Conservation (phyloP, 2,797 vertebrate genomes). For the Aplochiton taeniatus region DNA sequence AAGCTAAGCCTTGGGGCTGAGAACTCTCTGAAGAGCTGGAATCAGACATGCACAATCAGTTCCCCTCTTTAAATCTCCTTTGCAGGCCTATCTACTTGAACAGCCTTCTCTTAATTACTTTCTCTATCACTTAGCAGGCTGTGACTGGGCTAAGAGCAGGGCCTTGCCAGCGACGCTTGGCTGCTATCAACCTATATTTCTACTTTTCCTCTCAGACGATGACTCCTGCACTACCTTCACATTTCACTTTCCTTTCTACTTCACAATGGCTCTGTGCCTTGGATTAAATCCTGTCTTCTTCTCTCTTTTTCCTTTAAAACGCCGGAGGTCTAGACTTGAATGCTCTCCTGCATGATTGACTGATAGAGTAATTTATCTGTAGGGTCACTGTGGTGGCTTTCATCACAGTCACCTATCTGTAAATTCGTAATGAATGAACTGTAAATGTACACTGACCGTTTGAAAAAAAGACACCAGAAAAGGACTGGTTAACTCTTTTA, state of each 20-base stretch:
- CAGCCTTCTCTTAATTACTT: constrained; percentile 81
- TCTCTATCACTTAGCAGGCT: constrained; percentile 75
- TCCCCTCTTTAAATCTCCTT: constrained; percentile 80
- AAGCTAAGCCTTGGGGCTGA: constrained; percentile 75
- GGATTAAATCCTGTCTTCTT: too few species aligned
- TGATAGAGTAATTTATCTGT: too few species aligned
- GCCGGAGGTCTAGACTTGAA: too few species aligned
- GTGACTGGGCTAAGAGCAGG: constrained; percentile 63
- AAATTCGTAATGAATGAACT: too few species aligned
- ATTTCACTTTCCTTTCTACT: background rate
- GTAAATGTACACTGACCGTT: too few species aligned
- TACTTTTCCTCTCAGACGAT: constrained; percentile 61
- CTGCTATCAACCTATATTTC: constrained; percentile 63
- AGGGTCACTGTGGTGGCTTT: too few species aligned
- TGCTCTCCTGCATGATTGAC: too few species aligned
- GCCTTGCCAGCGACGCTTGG: constrained; percentile 71
- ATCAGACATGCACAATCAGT: constrained; percentile 82
- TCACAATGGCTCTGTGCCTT: too few species aligned
- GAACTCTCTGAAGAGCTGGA: constrained; percentile 76
- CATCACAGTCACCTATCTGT: too few species aligned
- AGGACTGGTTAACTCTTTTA: too few species aligned
- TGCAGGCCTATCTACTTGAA: constrained; percentile 79
- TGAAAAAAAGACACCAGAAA: too few species aligned
- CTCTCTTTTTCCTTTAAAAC: too few species aligned
- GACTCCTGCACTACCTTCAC: constrained; percentile 41